phyloP scores from a whole-genome alignment of 2,113 vertebrate genomes.

The Alligator sinensis region DNA sequence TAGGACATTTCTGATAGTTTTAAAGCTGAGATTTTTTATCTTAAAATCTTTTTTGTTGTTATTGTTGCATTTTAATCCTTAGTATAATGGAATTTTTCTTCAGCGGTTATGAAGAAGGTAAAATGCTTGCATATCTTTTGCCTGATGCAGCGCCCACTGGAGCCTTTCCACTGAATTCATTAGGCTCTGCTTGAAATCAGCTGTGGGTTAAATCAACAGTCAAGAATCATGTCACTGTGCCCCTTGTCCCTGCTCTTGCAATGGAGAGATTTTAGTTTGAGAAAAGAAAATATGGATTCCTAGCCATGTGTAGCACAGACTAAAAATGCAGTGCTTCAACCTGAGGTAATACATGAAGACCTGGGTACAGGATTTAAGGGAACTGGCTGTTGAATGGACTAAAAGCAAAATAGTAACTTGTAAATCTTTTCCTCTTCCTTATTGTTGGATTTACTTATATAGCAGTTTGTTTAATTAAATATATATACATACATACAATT shows the following conservation, averaged over 20 bases:
- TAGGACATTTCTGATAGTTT: conserved; percentile 15
- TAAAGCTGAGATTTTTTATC: conserved; percentile 1
- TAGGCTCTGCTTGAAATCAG: conserved; percentile 11
- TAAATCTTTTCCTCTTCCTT: too few relatives aligned
- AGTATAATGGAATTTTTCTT: not conserved
- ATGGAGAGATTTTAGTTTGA: not conserved
- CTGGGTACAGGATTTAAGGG: not conserved
- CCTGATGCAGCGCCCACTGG: not conserved
- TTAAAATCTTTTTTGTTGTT: not conserved
- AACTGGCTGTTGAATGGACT: not conserved
- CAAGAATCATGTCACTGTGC: not conserved
- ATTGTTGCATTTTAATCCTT: not conserved
- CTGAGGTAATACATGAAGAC: not conserved
- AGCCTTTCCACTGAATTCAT: conserved; percentile 15
- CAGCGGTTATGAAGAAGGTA: not conserved
- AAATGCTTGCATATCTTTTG: not conserved
- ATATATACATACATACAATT: not conserved
- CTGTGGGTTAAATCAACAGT: conserved; percentile 18
- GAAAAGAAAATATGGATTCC: not conserved
- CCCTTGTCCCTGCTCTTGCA: conserved; percentile 6
- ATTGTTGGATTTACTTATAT: too few relatives aligned
- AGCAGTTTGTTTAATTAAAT: too few relatives aligned
- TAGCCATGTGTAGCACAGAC: not conserved
- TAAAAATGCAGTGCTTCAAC: not conserved
- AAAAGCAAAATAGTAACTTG: not conserved